Evolutionary conservation across 2,113 vertebrate genomes (phyloP).

Genomic region (Dinomys branickii): DNA sequence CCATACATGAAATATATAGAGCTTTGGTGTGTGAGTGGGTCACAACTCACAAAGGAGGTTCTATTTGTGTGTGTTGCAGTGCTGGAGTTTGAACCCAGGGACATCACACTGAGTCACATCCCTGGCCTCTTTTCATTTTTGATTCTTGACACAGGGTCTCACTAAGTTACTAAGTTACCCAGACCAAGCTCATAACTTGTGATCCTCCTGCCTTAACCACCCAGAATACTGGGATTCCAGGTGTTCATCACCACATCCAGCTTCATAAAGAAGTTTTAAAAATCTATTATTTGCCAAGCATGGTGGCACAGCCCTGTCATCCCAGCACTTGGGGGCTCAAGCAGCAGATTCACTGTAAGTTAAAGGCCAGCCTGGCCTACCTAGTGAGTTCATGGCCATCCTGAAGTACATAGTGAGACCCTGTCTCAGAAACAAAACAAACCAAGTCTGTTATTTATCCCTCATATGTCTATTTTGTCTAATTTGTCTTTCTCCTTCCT

Average conservation of each 20-base stretch:
- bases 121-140: not conserved
- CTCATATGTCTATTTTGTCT: not conserved
- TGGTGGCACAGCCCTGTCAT: not conserved
- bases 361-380: not conserved
- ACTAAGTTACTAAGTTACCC: not conserved
- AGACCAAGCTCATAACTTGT: not conserved
- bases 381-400: not conserved
- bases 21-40: not conserved
- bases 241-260: not conserved
- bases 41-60: not conserved
- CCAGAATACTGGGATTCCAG: not conserved
- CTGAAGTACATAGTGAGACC: not conserved
- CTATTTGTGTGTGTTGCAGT: not conserved
- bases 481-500: not conserved
- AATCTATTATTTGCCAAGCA: not conserved
- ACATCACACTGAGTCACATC: not conserved
- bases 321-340: not conserved
- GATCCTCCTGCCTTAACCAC: not conserved
- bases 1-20: not conserved
- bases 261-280: not conserved
- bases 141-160: not conserved
- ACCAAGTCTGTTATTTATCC: not conserved
- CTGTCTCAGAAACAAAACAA: not conserved
- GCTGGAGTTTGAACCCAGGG: not conserved
- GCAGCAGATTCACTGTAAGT: not conserved